phyloP scores from a whole-genome alignment of 2,888 invertebrate genomes.

The Volucella bombylans region DNA sequence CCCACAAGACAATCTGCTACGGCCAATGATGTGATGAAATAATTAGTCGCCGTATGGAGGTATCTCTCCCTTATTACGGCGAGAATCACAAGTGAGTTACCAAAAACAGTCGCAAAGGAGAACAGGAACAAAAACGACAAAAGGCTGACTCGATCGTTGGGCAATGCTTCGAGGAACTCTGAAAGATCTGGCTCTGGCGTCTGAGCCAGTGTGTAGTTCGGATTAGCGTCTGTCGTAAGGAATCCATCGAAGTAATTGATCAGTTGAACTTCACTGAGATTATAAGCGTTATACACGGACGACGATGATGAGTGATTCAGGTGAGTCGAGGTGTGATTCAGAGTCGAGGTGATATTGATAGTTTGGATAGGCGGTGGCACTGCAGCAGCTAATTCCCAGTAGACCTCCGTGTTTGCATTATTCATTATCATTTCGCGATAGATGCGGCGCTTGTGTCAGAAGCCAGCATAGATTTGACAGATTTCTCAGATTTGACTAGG shows the following conservation, averaged over 20 bases:
- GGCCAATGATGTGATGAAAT: constrained; percentile 97
- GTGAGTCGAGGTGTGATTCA: constrained; percentile 43
- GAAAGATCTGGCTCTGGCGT: constrained; percentile 80
- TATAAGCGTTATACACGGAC: constrained; percentile 80
- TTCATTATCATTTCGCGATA: constrained; percentile 77
- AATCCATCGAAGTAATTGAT: constrained; percentile 81
- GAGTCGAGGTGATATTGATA: constrained; percentile 33
- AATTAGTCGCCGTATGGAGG: constrained; percentile 98
- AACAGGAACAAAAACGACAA: constrained; percentile 93
- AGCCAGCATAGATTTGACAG: constrained; percentile 57
- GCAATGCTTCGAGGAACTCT: constrained; percentile 83
- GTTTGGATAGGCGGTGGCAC: constrained; percentile 74
- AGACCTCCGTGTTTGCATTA: constrained; percentile 78
- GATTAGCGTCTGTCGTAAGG: constrained; percentile 62
- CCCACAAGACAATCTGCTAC: constrained; percentile 98
- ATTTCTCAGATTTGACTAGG: background rate
- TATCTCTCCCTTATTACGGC: constrained; percentile 96
- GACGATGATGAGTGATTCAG: constrained; percentile 72
- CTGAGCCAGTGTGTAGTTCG: constrained; percentile 62
- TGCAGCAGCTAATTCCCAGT: constrained; percentile 76
- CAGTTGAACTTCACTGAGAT: constrained; percentile 80
- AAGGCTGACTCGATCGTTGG: constrained; percentile 88
- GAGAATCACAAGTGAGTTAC: constrained; percentile 96
- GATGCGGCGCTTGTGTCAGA: constrained; percentile 45
- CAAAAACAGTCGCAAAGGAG: constrained; percentile 96